Evolutionary conservation across 2,888 invertebrate genomes (phyloP).

Genomic region (Drosophila kambysellisi): DNA sequence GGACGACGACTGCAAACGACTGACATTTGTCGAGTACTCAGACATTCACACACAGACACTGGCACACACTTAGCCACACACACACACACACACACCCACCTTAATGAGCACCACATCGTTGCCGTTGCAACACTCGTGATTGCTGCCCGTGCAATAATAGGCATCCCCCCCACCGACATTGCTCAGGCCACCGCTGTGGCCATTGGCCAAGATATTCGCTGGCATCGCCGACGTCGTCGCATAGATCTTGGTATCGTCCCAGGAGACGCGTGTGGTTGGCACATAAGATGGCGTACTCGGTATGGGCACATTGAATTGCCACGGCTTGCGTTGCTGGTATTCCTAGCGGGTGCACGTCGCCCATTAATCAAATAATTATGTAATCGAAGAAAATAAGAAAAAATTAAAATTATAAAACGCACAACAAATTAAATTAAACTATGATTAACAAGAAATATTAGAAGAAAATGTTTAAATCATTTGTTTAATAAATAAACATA

Average conservation of each 20-base stretch:
- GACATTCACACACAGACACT: background rate
- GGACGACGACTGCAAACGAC: constrained; percentile 44
- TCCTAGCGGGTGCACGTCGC: constrained; percentile 62
- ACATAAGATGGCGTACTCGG: constrained; percentile 83
- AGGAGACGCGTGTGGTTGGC: constrained; percentile 84
- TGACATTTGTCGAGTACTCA: constrained; percentile 36
- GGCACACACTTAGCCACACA: constrained; percentile 27
- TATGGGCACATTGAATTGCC: constrained; percentile 83
- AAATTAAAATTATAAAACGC: constrained; percentile 36
- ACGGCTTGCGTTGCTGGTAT: constrained; percentile 76
- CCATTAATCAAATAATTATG: constrained; percentile 34
- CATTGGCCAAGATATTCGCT: constrained; percentile 29
- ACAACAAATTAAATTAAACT: constrained; percentile 18
- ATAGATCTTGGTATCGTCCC: constrained; percentile 85
- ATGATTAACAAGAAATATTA: background rate
- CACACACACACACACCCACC: constrained; percentile 72
- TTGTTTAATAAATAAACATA: background rate
- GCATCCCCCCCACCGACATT: constrained; percentile 66
- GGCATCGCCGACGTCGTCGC: constrained; percentile 48
- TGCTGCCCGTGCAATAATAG: constrained; percentile 83
- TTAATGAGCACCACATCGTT: constrained; percentile 85
- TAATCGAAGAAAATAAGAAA: constrained; percentile 14
- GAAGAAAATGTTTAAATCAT: background rate
- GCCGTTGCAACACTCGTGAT: constrained; percentile 84
- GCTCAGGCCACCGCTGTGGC: constrained; percentile 36